Evolutionary conservation across 2,888 invertebrate species (phyloP).

Genomic region (Brachypterus glaber): DNA sequence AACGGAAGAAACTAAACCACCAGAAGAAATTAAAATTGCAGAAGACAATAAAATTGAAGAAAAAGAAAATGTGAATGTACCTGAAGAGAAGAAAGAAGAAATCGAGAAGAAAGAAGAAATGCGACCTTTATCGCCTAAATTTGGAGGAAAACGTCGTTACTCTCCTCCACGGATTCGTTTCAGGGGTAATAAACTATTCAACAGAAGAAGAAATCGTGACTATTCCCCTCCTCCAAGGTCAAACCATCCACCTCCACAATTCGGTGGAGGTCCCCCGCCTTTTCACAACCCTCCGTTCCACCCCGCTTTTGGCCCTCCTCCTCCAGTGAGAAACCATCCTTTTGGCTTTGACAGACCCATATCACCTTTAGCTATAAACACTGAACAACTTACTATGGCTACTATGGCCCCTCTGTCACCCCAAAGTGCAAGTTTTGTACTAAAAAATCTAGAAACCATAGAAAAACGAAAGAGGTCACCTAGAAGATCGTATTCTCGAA

Average conservation of each 20-base stretch:
- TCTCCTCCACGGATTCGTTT: neutral
- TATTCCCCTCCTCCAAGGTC: neutral
- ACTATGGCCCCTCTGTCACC: constrained; percentile 38
- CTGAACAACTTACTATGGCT: constrained; percentile 28
- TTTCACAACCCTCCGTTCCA: constrained; percentile 12
- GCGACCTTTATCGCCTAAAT: constrained; percentile 4
- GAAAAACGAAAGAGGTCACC: constrained; percentile 37
- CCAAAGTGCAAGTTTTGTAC: constrained; percentile 39
- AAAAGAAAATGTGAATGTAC: constrained; percentile 3
- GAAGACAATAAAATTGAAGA: constrained; percentile 5
- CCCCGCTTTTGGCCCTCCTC: constrained; percentile 15
- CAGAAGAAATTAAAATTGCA: constrained; percentile 6
- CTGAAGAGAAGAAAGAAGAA: constrained; percentile 16
- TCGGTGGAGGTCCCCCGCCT: constrained; percentile 4
- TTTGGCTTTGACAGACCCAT: constrained; percentile 28
- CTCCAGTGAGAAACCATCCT: constrained; percentile 20
- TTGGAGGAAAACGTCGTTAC: constrained; percentile 4
- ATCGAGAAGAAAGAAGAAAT: constrained; percentile 9
- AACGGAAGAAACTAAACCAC: neutral
- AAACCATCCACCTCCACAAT: neutral
- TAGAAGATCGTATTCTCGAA: constrained; percentile 38
- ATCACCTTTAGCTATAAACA: constrained; percentile 34
- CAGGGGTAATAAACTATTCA: neutral
- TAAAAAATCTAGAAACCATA: constrained; percentile 39
- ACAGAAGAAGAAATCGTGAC: constrained; percentile 9